Percentiles rank a stretch among this genome's conserved stretches.
Evolutionary conservation across 2,113 vertebrate genomes (phyloP).

Genomic region (Monopterus albus): DNA sequence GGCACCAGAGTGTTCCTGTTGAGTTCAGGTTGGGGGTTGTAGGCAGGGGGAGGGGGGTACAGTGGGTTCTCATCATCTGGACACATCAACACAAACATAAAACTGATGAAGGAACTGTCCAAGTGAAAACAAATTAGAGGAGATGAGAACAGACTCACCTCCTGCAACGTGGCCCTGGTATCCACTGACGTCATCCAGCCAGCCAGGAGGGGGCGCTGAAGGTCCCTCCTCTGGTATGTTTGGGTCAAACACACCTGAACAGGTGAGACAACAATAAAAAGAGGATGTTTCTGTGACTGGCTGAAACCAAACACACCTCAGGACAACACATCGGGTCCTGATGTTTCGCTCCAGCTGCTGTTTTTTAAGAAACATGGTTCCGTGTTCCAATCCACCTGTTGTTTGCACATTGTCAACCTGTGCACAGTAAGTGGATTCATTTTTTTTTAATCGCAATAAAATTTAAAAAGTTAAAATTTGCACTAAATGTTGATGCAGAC

Average conservation of each 20-base stretch:
- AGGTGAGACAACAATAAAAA: rapidly evolving
- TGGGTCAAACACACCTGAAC: conserved; percentile 70
- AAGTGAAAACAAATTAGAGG: background rate
- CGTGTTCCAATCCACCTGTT: no score
- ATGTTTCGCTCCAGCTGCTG: background rate
- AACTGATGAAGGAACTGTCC: background rate
- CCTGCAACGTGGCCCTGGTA: conserved; percentile 58
- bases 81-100: background rate
- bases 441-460: no score
- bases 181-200: conserved; percentile 72
- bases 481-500: no score
- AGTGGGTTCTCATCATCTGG: conserved; percentile 67
- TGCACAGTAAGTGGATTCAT: no score
- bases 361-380: no score
- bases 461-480: no score
- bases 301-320: background rate
- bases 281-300: background rate
- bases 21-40: conserved; percentile 73
- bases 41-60: conserved; percentile 77
- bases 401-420: no score
- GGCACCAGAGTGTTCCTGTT: conserved; percentile 77
- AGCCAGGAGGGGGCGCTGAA: conserved; percentile 71
- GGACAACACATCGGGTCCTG: background rate
- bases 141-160: conserved; percentile 40
- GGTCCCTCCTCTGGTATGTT: conserved; percentile 77